Evolutionary conservation across 2,113 vertebrate genomes (phyloP).

Genomic region (Corythaeola cristata): DNA sequence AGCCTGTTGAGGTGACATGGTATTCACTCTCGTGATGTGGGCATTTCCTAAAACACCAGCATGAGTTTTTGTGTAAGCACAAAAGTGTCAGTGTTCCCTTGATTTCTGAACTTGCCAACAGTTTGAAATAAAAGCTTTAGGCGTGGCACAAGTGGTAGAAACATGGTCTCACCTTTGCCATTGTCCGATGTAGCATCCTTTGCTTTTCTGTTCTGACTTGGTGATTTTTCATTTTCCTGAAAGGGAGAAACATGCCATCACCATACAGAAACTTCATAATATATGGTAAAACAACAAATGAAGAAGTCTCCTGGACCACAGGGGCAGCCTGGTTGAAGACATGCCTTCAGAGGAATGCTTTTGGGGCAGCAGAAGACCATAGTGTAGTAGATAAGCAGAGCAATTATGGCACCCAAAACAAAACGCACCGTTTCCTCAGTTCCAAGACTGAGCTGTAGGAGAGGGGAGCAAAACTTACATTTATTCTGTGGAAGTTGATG

Average conservation of each 20-base stretch:
- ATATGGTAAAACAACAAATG: rapidly evolving
- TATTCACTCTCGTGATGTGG: neutral
- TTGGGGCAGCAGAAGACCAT: neutral
- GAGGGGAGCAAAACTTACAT: conserved; percentile 76
- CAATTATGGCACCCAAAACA: neutral
- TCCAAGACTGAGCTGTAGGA: neutral
- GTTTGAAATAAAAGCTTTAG: neutral
- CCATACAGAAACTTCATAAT: neutral
- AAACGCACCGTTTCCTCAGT: neutral
- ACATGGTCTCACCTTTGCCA: conserved; percentile 87
- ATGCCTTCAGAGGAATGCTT: neutral
- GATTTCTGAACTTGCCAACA: neutral
- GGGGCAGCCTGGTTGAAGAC: neutral
- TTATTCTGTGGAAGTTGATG: conserved; percentile 97
- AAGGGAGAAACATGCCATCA: neutral
- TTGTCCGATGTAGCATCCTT: conserved; percentile 96
- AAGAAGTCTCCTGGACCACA: neutral
- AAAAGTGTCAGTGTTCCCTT: rapidly evolving
- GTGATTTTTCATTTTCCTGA: conserved; percentile 97
- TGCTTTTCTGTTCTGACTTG: conserved; percentile 96
- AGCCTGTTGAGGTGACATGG: neutral
- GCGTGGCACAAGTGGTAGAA: neutral
- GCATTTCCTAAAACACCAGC: neutral
- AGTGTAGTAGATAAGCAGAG: neutral
- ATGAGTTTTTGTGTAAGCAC: neutral